Evolutionary conservation across 2,113 vertebrate genomes (phyloP), one percentile per base, ranked within the genome.

Genomic region (Isichthys henryi): DNA sequence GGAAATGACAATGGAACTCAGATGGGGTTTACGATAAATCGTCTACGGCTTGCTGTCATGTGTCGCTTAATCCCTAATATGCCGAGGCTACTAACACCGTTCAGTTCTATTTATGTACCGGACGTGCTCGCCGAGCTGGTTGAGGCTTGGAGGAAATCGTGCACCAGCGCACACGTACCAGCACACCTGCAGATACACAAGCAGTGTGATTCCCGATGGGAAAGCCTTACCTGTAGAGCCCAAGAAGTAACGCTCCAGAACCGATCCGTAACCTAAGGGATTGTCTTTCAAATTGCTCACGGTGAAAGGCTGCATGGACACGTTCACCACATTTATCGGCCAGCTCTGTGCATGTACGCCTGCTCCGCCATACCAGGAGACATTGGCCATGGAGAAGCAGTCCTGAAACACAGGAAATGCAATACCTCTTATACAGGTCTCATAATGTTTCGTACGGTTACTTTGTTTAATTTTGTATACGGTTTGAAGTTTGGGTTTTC

Each of bases 351-450:
- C 94, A 0, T 15, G 94, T 58, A 96, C 77, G 53, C 95, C 96
- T 0, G 94, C 96, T 2, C 97, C 97, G 0, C 97, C 97, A 0
- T 97, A 98, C 97, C 97, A 98, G 39, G 97, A 98, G 66, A 98
- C 53, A 0, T 98, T 98, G 48, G 92, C 92, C 97, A 98, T 98
- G 89, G 97, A 98, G 92, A 98, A 97, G 90, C 97, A 98, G 56
- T 98, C 96, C 97, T 98, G 94, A 45, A 56, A 92, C 77, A 88
- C 2, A 89, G 82, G 13, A 88, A 27, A 66, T n/a, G 46, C 82
- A 48, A 62, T 62, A 9, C 21, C 23, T 62, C 6, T 62, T 62
- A 43, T 17, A 39, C 31, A 17, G 31, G 17, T 39, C 1, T 80
- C 74, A 43, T 39, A 19, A 19, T 80, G 5, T 80, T 31, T 74